Evolutionary conservation across 2,113 vertebrate genomes (phyloP).

Genomic region (Stercorarius parasiticus): DNA sequence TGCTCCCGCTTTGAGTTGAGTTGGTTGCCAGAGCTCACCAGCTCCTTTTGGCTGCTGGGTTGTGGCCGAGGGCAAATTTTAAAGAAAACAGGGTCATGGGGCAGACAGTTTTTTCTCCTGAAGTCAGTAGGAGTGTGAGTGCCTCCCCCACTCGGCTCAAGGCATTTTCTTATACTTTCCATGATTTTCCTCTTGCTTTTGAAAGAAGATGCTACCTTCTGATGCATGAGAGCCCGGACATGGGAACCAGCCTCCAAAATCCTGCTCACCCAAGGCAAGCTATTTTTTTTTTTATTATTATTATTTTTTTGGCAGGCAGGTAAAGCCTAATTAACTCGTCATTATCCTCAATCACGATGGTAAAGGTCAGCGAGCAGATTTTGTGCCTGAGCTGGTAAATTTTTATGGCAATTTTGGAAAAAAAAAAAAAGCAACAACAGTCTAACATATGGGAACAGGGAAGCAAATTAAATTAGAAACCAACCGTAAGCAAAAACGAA

Average conservation of each 20-base stretch:
- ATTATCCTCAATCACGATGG: constrained; percentile 20
- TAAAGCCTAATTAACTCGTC: constrained; percentile 61
- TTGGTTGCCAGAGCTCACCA: neutral
- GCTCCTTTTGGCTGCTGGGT: neutral
- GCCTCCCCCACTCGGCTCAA: neutral
- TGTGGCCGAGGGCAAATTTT: neutral
- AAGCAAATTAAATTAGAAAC: constrained; percentile 64
- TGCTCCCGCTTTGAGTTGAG: neutral
- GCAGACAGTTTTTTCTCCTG: neutral
- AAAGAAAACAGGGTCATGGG: neutral
- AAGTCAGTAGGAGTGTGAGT: neutral
- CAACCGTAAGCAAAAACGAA: neutral
- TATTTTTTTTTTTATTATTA: neutral
- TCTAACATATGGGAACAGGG: neutral
- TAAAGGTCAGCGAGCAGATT: constrained; percentile 52
- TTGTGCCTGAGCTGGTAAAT: constrained; percentile 45
- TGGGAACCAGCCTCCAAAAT: neutral
- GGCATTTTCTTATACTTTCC: neutral
- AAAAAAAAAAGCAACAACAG: neutral
- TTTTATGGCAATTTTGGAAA: constrained; percentile 29
- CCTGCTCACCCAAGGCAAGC: neutral
- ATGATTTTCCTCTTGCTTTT: neutral
- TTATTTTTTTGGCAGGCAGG: constrained; percentile 1
- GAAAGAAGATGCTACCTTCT: neutral
- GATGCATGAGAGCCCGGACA: neutral